These are phyloP conservation scores for Machimus atricapillus DNA, from an alignment of 2,888 invertebrate genomes.

Conservation along the genomic window DNA sequence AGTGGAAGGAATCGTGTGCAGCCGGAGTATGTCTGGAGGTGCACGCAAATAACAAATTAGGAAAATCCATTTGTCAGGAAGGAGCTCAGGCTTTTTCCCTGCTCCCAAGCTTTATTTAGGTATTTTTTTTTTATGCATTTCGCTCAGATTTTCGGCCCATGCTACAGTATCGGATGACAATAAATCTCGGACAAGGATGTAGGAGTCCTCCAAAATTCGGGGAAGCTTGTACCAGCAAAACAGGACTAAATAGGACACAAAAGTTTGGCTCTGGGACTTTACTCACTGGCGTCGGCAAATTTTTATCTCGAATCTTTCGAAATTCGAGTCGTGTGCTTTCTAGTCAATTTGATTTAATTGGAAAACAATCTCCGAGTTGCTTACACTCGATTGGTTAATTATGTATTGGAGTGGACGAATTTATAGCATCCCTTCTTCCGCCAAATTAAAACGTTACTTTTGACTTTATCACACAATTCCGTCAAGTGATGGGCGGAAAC, in stretches of 20 bases:
- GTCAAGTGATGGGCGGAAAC: not conserved
- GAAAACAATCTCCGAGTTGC: conserved; percentile 38
- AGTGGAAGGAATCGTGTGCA: conserved; percentile 37
- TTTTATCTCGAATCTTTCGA: conserved; percentile 30
- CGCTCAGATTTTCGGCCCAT: conserved; percentile 31
- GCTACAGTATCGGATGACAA: conserved; percentile 27
- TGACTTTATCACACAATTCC: conserved; percentile 26
- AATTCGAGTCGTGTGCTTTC: conserved; percentile 40
- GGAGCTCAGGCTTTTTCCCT: not conserved
- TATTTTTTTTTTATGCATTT: conserved; percentile 9
- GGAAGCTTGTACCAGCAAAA: not conserved
- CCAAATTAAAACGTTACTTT: conserved; percentile 31
- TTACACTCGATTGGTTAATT: conserved; percentile 38
- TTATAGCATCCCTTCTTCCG: conserved; percentile 25
- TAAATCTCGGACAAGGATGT: conserved; percentile 36
- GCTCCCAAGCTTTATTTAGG: not conserved
- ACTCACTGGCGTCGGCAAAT: conserved; percentile 30
- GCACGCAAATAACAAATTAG: conserved; percentile 37
- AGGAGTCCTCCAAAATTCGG: not conserved
- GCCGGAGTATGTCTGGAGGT: conserved; percentile 24
- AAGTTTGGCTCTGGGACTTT: not conserved
- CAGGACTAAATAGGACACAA: conserved; percentile 28
- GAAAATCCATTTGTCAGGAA: conserved; percentile 36
- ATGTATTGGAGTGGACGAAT: conserved; percentile 30
- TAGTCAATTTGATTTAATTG: conserved; percentile 38